Base-by-base conservation (phyloP, 2,888 invertebrate genomes). In the Drosophila picticornis region DNA sequence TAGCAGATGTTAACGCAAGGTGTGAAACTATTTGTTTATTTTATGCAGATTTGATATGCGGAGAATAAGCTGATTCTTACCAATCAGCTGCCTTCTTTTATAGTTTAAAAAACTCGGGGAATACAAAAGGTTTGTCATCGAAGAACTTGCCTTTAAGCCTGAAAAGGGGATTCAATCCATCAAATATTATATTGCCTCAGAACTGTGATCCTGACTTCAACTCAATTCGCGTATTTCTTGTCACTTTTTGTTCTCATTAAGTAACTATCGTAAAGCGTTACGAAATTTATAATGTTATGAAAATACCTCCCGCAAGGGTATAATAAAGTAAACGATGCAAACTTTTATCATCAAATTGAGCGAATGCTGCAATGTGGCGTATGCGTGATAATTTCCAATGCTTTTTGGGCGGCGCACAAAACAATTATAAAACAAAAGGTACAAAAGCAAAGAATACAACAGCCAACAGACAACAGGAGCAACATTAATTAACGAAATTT, bases 311-410 rank as follows among this genome's bases (percentile, higher is more conserved):
- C 10, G 29, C 38, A 5, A 31, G 32, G 38, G 56, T 27, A n/a
- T 27, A 38, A 29, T 56, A 67, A 62, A 46, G 55, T 68, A 75
- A 70, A 66, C 63, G 62, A 48, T 40, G 46, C 11, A 70, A 80
- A 77, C 81, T 86, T 88, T 72, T 69, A 57, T 72, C 79, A 81
- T 88, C 72, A 86, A 85, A 71, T 75, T 75, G 64, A 52, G 55
- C 51, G 66, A 56, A 55, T 56, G 43, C 46, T 64, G 72, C 56
- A 59, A 52, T 63, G 31, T 32, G 61, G 52, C 77, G 77, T 72
- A 74, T 74, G 63, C 62, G 75, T 68, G 71, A 80, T 80, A 75
- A 73, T 77, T 77, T 82, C 10, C 55, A 59, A 55, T 62, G 56
- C 40, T 65, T 52, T 59, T 25, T 11, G 19, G 19, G 22, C n/a